These are phyloP conservation scores for Podarcis lilfordi DNA, from an alignment of 2,797 vertebrate species.

Conservation along the genomic window DNA sequence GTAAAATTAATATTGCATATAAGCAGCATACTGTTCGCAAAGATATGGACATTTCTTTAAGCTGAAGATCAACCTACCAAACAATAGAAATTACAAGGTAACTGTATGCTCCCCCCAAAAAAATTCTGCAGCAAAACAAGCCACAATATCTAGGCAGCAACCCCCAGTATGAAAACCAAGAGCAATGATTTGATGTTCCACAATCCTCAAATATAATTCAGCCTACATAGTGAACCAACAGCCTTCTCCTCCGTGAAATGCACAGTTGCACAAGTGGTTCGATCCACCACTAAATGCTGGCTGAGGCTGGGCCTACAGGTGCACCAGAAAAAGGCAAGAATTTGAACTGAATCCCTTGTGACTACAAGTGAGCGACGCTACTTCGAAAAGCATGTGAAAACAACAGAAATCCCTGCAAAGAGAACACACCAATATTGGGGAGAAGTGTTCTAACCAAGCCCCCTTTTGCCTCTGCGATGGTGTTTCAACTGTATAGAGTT, in stretches of 20 bases:
- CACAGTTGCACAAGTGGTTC: background rate
- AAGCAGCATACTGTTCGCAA: background rate
- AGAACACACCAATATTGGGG: background rate
- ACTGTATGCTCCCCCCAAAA: no score
- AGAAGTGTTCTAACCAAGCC: background rate
- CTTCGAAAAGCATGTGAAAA: background rate
- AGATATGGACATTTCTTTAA: background rate
- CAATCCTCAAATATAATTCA: background rate
- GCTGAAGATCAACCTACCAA: background rate
- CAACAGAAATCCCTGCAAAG: background rate
- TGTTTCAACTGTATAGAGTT: background rate
- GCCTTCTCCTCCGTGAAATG: background rate
- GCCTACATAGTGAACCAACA: background rate
- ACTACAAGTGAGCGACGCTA: background rate
- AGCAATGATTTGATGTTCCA: background rate
- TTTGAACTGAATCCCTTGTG: background rate
- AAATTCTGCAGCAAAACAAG: background rate
- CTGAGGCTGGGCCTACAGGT: no score
- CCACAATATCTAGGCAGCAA: background rate
- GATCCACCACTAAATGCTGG: background rate
- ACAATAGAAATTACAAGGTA: background rate
- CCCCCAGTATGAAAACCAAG: background rate
- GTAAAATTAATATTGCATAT: slow-evolving; percentile 58
- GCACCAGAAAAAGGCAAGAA: background rate
- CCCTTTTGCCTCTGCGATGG: background rate